phyloP scores from a whole-genome alignment of 2,888 invertebrate species.

The Tillus elongatus region DNA sequence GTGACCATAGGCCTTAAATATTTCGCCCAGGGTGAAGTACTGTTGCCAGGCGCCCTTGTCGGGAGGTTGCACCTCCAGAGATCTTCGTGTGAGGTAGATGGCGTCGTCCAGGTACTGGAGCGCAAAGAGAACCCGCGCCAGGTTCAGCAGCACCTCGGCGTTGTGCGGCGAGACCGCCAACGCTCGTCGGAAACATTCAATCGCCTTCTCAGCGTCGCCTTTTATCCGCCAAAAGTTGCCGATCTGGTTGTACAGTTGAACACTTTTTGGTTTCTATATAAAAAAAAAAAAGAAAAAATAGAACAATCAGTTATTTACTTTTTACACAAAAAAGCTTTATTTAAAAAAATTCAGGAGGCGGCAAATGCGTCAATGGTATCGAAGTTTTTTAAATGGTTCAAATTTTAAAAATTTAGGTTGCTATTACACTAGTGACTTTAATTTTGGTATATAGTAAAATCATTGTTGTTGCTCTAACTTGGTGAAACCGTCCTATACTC shows the following conservation, averaged over 20 bases:
- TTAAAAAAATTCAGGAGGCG: no score
- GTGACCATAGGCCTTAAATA: conserved; percentile 84
- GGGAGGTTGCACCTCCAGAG: conserved; percentile 74
- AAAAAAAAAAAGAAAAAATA: no score
- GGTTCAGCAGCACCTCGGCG: conserved; percentile 74
- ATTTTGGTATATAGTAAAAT: no score
- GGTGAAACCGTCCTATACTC: no score
- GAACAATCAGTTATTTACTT: no score
- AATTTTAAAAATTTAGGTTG: no score
- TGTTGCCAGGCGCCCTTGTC: conserved; percentile 86
- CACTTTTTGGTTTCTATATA: conserved; percentile 65
- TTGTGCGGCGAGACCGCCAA: conserved; percentile 78
- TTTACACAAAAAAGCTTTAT: no score
- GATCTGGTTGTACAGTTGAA: conserved; percentile 80
- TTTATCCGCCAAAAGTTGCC: conserved; percentile 88
- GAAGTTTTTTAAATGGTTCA: no score
- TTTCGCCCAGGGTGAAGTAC: conserved; percentile 84
- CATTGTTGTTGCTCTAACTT: no score
- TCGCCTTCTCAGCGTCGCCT: conserved; percentile 76
- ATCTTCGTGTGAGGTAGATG: conserved; percentile 74
- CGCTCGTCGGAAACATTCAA: conserved; percentile 82
- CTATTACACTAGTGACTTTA: no score
- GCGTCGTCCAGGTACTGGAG: conserved; percentile 85
- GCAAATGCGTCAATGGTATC: background rate
- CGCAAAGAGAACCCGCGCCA: conserved; percentile 76